These are phyloP conservation scores for Tiliacea citrago DNA, from an alignment of 2,888 invertebrate species.

Conservation along the genomic window DNA sequence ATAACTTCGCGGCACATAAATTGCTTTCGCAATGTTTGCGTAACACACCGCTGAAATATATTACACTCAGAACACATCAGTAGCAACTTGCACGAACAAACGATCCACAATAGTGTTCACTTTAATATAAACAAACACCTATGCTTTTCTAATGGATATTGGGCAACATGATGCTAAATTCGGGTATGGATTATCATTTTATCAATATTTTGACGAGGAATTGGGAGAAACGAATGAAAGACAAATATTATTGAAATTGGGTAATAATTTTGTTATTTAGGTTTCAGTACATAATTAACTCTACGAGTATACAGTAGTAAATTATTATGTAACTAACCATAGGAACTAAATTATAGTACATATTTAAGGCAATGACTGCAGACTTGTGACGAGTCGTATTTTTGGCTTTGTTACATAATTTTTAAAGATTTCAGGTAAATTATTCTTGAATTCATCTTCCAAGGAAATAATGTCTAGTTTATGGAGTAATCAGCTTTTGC, in stretches of 20 bases:
- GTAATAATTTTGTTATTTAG: not conserved
- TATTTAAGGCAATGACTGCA: not conserved
- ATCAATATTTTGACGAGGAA: not conserved
- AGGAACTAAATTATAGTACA: not conserved
- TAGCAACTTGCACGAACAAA: conserved; percentile 41
- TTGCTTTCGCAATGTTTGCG: conserved; percentile 59
- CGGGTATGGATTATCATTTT: conserved; percentile 53
- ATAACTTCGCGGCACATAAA: conserved; percentile 56
- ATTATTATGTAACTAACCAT: not conserved
- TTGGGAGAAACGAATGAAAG: not conserved
- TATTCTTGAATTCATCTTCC: not conserved
- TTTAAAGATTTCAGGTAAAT: not conserved
- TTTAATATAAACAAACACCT: conserved; percentile 23
- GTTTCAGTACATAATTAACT: not conserved
- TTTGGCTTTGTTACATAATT: not conserved
- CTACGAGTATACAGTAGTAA: not conserved
- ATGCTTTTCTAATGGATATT: conserved; percentile 30
- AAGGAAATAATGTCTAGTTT: conserved; percentile 1
- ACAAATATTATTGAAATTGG: not conserved
- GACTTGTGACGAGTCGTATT: not conserved
- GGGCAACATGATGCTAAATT: conserved; percentile 20
- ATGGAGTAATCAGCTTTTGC: not conserved
- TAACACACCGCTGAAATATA: conserved; percentile 50
- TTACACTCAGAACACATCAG: conserved; percentile 40
- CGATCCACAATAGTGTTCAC: conserved; percentile 41